A percentile compares a stretch with the other conserved stretches of the same genome.
Evolutionary conservation across 2,113 vertebrate species (phyloP).

Genomic region (Pandion haliaetus): DNA sequence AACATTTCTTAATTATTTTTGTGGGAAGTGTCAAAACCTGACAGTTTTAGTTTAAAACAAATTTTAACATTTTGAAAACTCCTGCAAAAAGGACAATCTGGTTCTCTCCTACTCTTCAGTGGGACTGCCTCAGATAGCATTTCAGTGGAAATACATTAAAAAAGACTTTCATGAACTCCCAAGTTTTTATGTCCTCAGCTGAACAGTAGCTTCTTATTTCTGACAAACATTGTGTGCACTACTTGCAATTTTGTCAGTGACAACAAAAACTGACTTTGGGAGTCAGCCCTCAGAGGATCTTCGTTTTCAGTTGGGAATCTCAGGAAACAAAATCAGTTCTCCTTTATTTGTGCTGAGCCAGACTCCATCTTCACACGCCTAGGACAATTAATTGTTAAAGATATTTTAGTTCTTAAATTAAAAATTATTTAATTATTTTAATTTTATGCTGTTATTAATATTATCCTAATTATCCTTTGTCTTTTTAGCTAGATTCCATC

Average conservation of each 20-base stretch:
- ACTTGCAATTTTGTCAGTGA: background rate
- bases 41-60: background rate
- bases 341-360: background rate
- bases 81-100: background rate
- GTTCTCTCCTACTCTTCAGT: background rate
- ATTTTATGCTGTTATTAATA: background rate
- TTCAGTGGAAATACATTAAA: background rate
- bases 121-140: background rate
- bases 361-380: background rate
- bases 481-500: background rate
- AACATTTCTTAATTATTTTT: background rate
- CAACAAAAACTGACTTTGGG: background rate
- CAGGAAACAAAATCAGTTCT: background rate
- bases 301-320: background rate
- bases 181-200: background rate
- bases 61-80: background rate
- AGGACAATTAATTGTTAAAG: background rate
- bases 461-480: background rate
- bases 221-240: rapidly evolving
- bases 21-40: background rate
- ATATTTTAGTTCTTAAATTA: background rate
- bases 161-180: background rate
- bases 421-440: background rate
- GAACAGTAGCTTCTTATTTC: background rate
- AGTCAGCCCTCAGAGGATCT: rapidly evolving